Base-by-base conservation (phyloP, 2,888 invertebrate species). In the Ophonus ardosiacus region DNA sequence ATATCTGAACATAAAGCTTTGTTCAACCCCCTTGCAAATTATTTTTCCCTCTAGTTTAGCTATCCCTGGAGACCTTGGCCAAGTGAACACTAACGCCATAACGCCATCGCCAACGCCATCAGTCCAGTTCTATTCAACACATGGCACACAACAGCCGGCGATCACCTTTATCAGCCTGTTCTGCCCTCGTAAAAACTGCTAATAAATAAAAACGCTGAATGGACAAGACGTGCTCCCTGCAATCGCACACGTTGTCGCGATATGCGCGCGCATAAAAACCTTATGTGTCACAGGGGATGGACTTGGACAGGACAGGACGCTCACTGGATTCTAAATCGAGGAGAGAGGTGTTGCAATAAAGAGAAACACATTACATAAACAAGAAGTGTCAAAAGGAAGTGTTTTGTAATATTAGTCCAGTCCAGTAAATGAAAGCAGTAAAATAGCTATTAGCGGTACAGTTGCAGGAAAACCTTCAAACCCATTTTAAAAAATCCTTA, bases 121-220 rank as follows among this genome's bases (percentile, higher is more conserved):
- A 31, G 81, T 81, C 40, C 43, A 56, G 68, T 81, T 31, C 65
- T 68, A 56, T 68, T 81, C 81, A 81, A 81, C 68, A 81, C 65
- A 65, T 63, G 65, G 56, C 65, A 68, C 81, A 24, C 43, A 51
- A 51, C 43, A 51, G 43, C 43, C 43, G 31, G 61, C 51, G 81
- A 68, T 65, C 56, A 81, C 81, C 81, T 51, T 81, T 81, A 51
- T 81, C 68, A 81, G 43, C 24, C 65, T 56, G 43, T 81, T 81
- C 38, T 56, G 65, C 65, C 76, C 40, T 83, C 83, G 83, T 83
- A 83, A 83, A 83, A 83, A 59, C 59, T 59, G 71, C 83, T 83
- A 83, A 83, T 83, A 83, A 83, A 83, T 83, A 83, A 83, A 76
- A 83, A 74, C 83, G 83, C 83, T 83, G 83, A 83, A 83, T 83